Conservation (phyloP, 2,113 vertebrate genomes). For the Lampris megalopsis region DNA sequence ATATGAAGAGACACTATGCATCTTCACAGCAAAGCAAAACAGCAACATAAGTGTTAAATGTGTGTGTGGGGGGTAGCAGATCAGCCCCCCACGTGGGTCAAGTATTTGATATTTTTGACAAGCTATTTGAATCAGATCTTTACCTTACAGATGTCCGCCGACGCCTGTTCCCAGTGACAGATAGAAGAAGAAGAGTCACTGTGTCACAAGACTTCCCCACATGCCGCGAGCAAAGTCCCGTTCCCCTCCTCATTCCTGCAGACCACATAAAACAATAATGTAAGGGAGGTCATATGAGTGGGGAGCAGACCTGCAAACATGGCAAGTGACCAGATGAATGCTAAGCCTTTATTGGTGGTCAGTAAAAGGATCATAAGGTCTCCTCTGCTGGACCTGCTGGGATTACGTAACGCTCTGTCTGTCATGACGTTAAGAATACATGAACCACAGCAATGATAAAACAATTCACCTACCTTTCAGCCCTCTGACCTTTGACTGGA, state of each 20-base stretch:
- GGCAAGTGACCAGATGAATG: slow-evolving; percentile 10
- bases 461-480: neutral
- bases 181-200: slow-evolving; percentile 29
- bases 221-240: slow-evolving; percentile 77
- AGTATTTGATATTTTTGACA: neutral
- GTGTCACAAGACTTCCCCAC: slow-evolving; percentile 72
- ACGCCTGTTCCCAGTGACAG: slow-evolving; percentile 36
- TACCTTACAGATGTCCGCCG: slow-evolving; percentile 56
- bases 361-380: neutral
- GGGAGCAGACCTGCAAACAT: slow-evolving; percentile 3
- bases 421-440: neutral
- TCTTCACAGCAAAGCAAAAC: neutral
- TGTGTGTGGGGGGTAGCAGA: neutral
- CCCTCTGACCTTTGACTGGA: too few species aligned
- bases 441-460: neutral
- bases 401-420: too few species aligned
- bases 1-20: neutral
- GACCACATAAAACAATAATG: neutral
- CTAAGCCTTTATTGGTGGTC: neutral
- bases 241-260: slow-evolving; percentile 65
- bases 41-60: neutral
- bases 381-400: neutral
- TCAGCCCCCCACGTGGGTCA: neutral
- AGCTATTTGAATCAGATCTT: neutral
- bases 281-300: slow-evolving; percentile 23